Evolutionary conservation across 2,797 vertebrate species (phyloP), one percentile per base, ranked within the genome.

Genomic region (Acomys russatus): DNA sequence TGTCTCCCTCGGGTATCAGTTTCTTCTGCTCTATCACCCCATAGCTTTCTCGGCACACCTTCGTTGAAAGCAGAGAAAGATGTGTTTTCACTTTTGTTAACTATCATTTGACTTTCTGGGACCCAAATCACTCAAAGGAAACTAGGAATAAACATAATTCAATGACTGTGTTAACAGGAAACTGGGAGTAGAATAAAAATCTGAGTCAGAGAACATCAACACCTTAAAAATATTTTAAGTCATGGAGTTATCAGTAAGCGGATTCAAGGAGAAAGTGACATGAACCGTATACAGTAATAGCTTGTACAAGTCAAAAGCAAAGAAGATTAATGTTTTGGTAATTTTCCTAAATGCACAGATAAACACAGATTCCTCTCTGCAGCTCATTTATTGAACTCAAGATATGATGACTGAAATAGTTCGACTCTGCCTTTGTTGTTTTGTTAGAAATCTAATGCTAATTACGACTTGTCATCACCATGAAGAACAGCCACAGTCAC

Each of bases 41-140:
- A 3, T 99, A 99, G 98, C 99, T 99, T 97, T 99, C 99, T 96
- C 99, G 99, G 95, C 99, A 99, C 97, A 99, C 99, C 99, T 99
- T 92, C 9, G 83, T n/a, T 94, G 30, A 80, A 90, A 80, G 96
- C 56, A 92, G 78, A 94, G 9, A 84, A 89, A 96, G 59, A 64
- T 9, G 59, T 0, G 17, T 73, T 93, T 86, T 94, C 63, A 93
- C 33, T 94, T 95, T 38, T 96, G 18, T 49, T 76, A 82, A 64
- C 66, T 70, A 54, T n/a, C 88, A 94, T n/a, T 73, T 84, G 56
- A 56, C 64, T 94, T 95, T 95, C 80, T 44, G 80, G 79, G 79
- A 54, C 12, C n/a, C 61, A 94, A 93, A 82, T 61, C 66, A 83
- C 15, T 38, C 18, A 89, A 86, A 11, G 76, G 18, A 88, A 73